Conservation (phyloP, 2,113 vertebrate genomes). For the Noturus placidus region DNA sequence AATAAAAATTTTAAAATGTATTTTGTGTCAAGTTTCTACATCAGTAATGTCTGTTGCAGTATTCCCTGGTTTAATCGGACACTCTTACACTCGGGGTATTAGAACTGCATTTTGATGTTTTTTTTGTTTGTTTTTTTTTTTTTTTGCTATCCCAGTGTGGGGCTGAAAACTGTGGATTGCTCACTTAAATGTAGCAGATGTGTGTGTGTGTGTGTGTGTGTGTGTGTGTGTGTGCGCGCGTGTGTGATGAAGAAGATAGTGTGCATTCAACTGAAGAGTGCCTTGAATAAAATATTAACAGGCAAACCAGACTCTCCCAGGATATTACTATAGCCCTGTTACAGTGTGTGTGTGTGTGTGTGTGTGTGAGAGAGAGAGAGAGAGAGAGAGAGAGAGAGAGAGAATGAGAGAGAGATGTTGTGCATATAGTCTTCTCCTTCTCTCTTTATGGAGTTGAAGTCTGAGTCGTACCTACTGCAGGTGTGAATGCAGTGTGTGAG, state of each 20-base stretch:
- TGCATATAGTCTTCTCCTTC: neutral
- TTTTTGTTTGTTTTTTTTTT: too few relatives aligned
- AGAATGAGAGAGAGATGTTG: neutral
- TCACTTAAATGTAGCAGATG: neutral
- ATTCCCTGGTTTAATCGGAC: neutral
- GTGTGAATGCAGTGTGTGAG: constrained; percentile 9
- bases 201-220: neutral
- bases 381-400: neutral
- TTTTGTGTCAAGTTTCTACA: neutral
- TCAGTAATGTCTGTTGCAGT: neutral
- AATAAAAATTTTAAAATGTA: neutral
- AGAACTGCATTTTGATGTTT: neutral
- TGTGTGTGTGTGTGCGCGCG: neutral
- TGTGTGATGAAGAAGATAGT: neutral
- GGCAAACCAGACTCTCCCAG: neutral
- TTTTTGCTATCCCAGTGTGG: neutral
- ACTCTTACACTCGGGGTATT: neutral
- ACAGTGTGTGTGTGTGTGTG: neutral
- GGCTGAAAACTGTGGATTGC: neutral
- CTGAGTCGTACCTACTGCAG: constrained; percentile 14
- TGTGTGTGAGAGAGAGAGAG: neutral
- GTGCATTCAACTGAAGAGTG: too few relatives aligned
- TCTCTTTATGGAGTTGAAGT: neutral
- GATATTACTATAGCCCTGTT: neutral
- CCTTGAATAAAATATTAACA: neutral